Evolutionary conservation across 1,140 invertebrate species (phyloP), one percentile per base, ranked within the genome.

Genomic region (Ladona fulva): DNA sequence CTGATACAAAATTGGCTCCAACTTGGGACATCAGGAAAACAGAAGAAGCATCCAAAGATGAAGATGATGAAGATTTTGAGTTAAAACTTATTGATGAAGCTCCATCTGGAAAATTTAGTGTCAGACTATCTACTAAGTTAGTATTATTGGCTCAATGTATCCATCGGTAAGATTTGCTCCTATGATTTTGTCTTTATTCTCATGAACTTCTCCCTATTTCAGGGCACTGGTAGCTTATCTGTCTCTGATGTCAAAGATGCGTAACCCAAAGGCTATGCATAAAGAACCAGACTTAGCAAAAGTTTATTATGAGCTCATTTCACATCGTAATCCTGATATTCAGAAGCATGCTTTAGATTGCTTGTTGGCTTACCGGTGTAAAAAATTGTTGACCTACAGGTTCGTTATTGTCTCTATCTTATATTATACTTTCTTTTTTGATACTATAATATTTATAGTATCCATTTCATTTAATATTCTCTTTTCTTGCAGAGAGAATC

Each of bases 321-420:
- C 90, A 66, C 91, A 95, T 77, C 92, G 91, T 81, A 93, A 94
- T 85, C 81, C 88, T 0, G 88, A 90, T 10, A 86, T 98, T 52
- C 96, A 98, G 83, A 95, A 93, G 83, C 87, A 90, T 77, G 93
- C 95, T 0, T 86, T 98, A 74, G 92, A 94, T 82, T 97, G 95
- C 84, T 82, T 98, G 6, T 86, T 95, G 78, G 91, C 91, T 6
- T 97, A 97, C 83, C 95, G 94, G 83, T 88, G 91, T 74, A 92
- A 94, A 81, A 90, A 89, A 81, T 80, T 97, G 10, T 83, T 86
- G 0, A 91, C 93, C 1, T 97, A 97, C 81, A 94, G 52, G 52
- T 66, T 66, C 3, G 52, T 12, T 66, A 3, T 12, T 66, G 14
- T 66, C 1, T 3, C 3, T 66, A 12, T 66, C 12, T 12, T 3